Base-by-base conservation (phyloP, 2,797 vertebrate genomes). In the Acridotheres tristis region DNA sequence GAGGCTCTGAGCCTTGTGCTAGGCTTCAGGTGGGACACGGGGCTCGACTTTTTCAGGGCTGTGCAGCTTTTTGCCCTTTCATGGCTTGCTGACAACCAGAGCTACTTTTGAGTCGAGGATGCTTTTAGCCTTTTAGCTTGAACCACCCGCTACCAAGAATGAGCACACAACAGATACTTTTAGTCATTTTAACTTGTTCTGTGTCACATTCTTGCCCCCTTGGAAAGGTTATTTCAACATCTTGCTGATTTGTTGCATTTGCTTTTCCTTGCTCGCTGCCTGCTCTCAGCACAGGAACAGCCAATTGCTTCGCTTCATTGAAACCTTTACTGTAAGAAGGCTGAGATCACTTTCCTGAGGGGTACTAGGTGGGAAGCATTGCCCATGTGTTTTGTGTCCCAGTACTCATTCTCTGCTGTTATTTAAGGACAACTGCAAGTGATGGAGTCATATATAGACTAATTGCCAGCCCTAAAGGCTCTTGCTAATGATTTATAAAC, bases 211-310 rank as follows among this genome's bases (percentile, higher is more conserved):
- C 62, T 93, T 93, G 90, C 67, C 61, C 38, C 2, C 0, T 19
- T 55, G 66, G 63, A 95, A 92, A 87, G 51, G 85, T 71, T 85
- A 94, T 89, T 93, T 85, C 14, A n/a, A 83, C 75, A 77, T 88
- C 89, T 85, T 47, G 57, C 71, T 90, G 84, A 87, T 86, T 57
- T 90, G 77, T 91, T 95, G 77, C 83, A 40, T 94, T 95, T 86
- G 63, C 30, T 78, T 78, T 85, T 36, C 61, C 51, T 80, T 55
- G 48, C 58, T 71, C 71, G 5, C 38, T 42, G 51, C 71, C 82
- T 89, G 53, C 72, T 80, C 55, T 30, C 59, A 71, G 62, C n/a
- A 26, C 50, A 43, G 58, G 47, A n/a, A 14, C 16, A 61, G 50
- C 50, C 34, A 29, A 3, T 36, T 80, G 38, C 32, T 89, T 72